A percentile compares a stretch with the other conserved stretches of the same genome.
phyloP scores from a whole-genome alignment of 1,140 invertebrate genomes.

The Cherax quadricarinatus region DNA sequence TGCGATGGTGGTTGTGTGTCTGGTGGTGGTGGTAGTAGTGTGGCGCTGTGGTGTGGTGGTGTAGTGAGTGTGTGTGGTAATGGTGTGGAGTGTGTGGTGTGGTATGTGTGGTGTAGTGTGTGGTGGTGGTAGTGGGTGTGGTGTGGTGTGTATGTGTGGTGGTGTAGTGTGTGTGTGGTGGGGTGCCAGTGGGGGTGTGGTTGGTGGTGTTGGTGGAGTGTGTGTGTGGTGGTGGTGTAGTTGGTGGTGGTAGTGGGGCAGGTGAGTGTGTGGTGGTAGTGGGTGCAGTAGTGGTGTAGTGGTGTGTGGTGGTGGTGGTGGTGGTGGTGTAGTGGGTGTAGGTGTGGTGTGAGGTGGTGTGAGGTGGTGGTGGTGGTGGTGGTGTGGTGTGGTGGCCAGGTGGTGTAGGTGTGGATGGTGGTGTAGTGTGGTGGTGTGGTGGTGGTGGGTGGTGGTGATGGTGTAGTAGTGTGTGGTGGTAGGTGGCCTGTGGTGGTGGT shows the following conservation, averaged over 20 bases:
- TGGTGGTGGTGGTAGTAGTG: background rate
- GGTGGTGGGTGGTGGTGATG: background rate
- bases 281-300: background rate
- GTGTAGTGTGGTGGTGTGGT: background rate
- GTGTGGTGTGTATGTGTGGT: background rate
- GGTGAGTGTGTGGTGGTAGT: background rate
- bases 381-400: background rate
- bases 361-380: background rate
- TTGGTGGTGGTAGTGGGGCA: background rate
- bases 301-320: background rate
- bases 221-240: background rate
- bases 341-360: too few species aligned
- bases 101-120: too few species aligned
- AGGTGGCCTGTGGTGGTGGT: too few species aligned
- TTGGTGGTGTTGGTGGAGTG: background rate
- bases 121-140: background rate
- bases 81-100: background rate
- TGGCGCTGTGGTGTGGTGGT: background rate
- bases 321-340: background rate
- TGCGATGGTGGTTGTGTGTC: background rate
- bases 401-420: background rate
- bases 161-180: background rate
- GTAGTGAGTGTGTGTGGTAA: background rate
- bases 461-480: too few species aligned
- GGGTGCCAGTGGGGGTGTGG: background rate